phyloP scores from a whole-genome alignment of 2,797 vertebrate species.

The Poeciliopsis presidionis region DNA sequence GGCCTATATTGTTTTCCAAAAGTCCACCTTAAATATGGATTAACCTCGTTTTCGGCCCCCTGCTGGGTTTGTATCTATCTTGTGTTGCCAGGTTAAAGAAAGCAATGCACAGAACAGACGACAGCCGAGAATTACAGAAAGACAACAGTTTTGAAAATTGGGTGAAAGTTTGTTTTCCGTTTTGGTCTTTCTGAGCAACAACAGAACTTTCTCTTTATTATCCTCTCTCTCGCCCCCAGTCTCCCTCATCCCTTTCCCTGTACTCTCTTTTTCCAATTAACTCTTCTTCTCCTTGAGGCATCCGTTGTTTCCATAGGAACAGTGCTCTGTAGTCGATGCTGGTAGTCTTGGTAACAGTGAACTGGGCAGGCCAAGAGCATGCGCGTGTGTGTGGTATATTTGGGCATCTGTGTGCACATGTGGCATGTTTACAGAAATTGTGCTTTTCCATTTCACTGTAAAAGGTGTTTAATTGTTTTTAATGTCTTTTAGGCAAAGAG shows the following conservation, averaged over 20 bases:
- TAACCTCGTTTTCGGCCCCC: slow-evolving; percentile 12
- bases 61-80: slow-evolving; percentile 10
- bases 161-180: slow-evolving; percentile 2
- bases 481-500: neutral
- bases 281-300: slow-evolving; percentile 78
- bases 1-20: slow-evolving; percentile 39
- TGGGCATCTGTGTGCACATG: neutral
- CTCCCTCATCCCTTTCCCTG: slow-evolving; percentile 55
- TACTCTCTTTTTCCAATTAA: slow-evolving; percentile 71
- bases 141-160: neutral
- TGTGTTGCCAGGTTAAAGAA: slow-evolving; percentile 20
- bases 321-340: slow-evolving; percentile 78
- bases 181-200: slow-evolving; percentile 35
- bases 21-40: slow-evolving; percentile 35
- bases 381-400: slow-evolving; percentile 1
- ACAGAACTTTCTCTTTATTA: slow-evolving; percentile 38
- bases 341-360: slow-evolving; percentile 80
- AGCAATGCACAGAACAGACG: neutral
- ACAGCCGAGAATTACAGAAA: neutral
- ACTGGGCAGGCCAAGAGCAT: slow-evolving; percentile 50
- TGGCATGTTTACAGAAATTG: slow-evolving; percentile 43
- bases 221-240: slow-evolving; percentile 45
- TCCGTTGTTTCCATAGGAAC: slow-evolving; percentile 85
- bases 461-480: slow-evolving; percentile 13
- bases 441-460: slow-evolving; percentile 22